These are phyloP conservation scores for Colaptes auratus DNA, from an alignment of 2,113 vertebrate genomes.

Conservation along the genomic window DNA sequence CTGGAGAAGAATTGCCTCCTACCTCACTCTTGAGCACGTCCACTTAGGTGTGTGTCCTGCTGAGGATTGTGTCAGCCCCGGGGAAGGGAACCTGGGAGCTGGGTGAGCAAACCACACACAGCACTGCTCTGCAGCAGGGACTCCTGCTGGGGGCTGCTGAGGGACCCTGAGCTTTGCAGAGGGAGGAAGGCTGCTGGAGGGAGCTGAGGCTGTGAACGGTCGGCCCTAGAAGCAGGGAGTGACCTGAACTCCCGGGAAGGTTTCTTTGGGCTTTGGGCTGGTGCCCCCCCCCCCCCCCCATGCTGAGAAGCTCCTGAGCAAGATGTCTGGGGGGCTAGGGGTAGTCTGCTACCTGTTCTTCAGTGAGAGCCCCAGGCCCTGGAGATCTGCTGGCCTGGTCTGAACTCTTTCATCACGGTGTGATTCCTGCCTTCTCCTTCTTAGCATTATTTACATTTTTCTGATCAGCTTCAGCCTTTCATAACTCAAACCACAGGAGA, in stretches of 20 bases:
- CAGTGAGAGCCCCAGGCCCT: not conserved
- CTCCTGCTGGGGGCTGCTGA: not conserved
- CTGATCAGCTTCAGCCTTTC: not conserved
- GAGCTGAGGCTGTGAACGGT: rapidly evolving
- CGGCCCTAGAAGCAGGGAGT: not conserved
- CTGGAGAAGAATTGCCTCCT: not conserved
- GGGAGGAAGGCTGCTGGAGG: not conserved
- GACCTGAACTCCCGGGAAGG: not conserved
- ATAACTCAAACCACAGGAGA: not conserved
- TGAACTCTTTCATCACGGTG: not conserved
- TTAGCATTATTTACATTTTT: not conserved
- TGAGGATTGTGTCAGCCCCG: not conserved
- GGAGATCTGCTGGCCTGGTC: not conserved
- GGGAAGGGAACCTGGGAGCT: not conserved
- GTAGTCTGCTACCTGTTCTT: not conserved
- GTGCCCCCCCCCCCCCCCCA: rapidly evolving
- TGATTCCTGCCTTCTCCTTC: not conserved
- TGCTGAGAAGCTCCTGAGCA: not conserved
- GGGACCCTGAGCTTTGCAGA: not conserved
- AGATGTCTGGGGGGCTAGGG: rapidly evolving
- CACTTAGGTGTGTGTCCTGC: not conserved
- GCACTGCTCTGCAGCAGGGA: not conserved
- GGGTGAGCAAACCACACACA: rapidly evolving
- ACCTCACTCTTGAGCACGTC: not conserved
- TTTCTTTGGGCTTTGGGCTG: not conserved